Conservation (phyloP, 2,797 vertebrate species). For the Cossypha dichroa region DNA sequence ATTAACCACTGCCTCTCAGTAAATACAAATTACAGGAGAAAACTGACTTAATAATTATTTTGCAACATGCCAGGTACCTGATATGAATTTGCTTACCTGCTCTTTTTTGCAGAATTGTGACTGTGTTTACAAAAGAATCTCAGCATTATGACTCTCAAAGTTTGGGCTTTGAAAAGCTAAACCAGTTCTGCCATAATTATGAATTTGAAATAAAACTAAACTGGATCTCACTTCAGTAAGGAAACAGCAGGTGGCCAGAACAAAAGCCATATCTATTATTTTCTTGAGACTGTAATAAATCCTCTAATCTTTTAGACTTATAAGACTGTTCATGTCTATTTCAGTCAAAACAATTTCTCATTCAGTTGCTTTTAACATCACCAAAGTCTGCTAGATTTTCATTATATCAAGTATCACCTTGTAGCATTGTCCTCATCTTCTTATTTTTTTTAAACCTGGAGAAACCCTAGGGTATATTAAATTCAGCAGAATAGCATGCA, state of each 20-base stretch:
- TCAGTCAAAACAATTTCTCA: slow-evolving; percentile 45
- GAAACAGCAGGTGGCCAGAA: slow-evolving; percentile 42
- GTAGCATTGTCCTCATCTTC: slow-evolving; percentile 8
- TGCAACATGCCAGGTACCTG: neutral
- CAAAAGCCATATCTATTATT: slow-evolving; percentile 24
- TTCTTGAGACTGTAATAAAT: slow-evolving; percentile 38
- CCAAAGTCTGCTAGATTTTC: slow-evolving; percentile 10
- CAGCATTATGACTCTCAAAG: neutral
- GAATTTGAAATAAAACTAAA: slow-evolving; percentile 2
- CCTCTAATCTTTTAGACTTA: slow-evolving; percentile 42
- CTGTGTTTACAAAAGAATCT: neutral
- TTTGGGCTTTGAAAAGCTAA: neutral
- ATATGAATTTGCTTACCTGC: neutral
- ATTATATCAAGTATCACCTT: slow-evolving; percentile 28
- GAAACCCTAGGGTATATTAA: slow-evolving; percentile 5
- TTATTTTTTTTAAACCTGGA: neutral
- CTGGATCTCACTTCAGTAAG: neutral
- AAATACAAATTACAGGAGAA: neutral
- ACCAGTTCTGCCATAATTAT: neutral
- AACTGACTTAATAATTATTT: neutral
- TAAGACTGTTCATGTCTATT: slow-evolving; percentile 24
- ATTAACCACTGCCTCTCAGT: neutral
- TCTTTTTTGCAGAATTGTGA: neutral
- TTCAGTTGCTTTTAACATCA: slow-evolving; percentile 37
- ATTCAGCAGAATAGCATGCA: neutral